Conservation (phyloP, 2,113 vertebrate species). For the Bufo bufo region DNA sequence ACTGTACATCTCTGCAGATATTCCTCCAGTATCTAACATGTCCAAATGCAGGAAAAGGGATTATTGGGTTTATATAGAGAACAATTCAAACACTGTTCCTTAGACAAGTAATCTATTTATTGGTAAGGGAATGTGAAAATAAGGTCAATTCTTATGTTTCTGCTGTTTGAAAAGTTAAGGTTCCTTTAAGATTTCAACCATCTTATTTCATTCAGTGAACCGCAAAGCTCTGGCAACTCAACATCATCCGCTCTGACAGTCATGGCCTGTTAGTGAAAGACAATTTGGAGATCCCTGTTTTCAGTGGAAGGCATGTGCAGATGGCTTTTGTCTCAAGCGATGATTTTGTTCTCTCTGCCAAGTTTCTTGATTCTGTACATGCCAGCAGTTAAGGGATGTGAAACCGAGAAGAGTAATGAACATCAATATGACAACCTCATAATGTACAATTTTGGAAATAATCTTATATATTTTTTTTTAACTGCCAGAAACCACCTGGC, state of each 20-base stretch:
- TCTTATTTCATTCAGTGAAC: not conserved
- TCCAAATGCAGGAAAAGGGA: no score
- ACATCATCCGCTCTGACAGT: not conserved
- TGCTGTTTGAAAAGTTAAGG: not conserved
- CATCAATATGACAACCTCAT: not conserved
- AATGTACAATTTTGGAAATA: not conserved
- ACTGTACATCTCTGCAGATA: no score
- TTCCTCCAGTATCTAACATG: no score
- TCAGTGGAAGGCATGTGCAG: not conserved
- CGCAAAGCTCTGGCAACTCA: not conserved
- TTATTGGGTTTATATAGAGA: not conserved
- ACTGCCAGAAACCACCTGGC: no score
- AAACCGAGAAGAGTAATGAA: not conserved
- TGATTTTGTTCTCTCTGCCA: constrained; percentile 1
- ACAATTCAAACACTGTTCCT: not conserved
- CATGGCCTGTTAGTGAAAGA: not conserved
- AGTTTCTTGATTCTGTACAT: not conserved
- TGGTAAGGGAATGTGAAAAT: not conserved
- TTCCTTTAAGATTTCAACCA: no score
- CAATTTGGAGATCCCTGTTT: not conserved
- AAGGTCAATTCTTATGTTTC: not conserved
- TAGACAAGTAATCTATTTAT: not conserved
- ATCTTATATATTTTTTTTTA: not conserved
- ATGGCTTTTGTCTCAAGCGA: constrained; percentile 1
- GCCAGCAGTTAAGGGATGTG: not conserved